Base-by-base conservation (phyloP, 2,113 vertebrate genomes). In the Jacana jacana region DNA sequence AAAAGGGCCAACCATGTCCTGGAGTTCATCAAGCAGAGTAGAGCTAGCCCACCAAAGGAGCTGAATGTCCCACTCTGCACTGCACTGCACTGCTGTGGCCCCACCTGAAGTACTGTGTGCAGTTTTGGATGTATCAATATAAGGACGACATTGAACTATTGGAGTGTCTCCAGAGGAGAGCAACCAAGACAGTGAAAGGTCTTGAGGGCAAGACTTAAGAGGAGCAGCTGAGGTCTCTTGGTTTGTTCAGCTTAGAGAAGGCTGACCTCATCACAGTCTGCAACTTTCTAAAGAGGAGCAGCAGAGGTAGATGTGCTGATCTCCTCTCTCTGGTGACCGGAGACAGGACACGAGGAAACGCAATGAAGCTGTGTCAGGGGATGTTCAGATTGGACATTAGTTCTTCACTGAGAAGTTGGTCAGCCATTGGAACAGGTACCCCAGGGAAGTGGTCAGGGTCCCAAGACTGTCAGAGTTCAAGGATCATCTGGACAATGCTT, bases 261-360 rank as follows among this genome's bases (percentile, higher is more conserved):
- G 51, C 7, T 70, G 37, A 72, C 42, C 40, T 35, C 42, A 46
- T 23, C 4, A 3, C 33, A 40, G 22, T 6, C 30, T 52, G 15
- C 58, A 64, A 7, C 35, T 64, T 33, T 31, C 60, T 64, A 35
- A n/a, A 37, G 19, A 9, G 10, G 40, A n/a, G 25, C 37, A 63
- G 28, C 2, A 2, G 27, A 61, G 7, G 18, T 17, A 28, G 17
- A 63, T 12, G 22, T 40, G 28, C 46, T 63, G 58, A 63, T 51
- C 46, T 60, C 40, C 44, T 51, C 35, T 40, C 35, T 40, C 44
- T 19, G 9, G 28, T 51, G 44, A 63, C 20, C 44, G 48, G 44
- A 0, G 2, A 48, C 6, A 49, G n/a, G 57, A 39, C 28, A 39
- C 0, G 1, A 64, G 10, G 30, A 64, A 51, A 64, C n/a, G 17